Conservation (phyloP, 2,113 vertebrate genomes). For the Felis catus region DNA sequence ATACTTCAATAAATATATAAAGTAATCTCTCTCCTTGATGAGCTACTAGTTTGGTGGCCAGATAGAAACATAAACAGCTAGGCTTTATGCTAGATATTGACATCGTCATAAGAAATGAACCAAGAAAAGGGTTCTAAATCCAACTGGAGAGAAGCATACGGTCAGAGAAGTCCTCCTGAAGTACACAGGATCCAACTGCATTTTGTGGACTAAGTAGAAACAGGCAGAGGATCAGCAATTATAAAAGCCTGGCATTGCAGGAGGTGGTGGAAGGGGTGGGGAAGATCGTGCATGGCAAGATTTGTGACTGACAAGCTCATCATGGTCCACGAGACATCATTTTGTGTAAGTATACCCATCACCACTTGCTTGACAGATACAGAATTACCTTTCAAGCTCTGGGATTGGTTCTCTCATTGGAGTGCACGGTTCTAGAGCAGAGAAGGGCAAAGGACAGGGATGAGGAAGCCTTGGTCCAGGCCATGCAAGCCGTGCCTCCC, state of each 20-base stretch:
- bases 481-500: not conserved
- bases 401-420: not conserved
- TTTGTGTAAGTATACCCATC: too few relatives aligned
- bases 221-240: not conserved
- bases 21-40: not conserved
- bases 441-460: not conserved
- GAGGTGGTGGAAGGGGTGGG: fast-evolving
- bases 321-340: not conserved
- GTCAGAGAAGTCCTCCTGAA: not conserved
- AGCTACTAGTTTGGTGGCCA: not conserved
- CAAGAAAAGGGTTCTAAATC: not conserved
- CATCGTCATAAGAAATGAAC: not conserved
- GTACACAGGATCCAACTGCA: not conserved
- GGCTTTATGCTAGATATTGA: not conserved
- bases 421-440: not conserved
- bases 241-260: not conserved
- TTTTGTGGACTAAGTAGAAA: not conserved
- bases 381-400: not conserved
- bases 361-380: not conserved
- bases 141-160: not conserved
- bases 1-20: not conserved
- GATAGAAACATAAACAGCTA: not conserved
- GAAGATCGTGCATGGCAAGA: not conserved
- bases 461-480: too few relatives aligned
- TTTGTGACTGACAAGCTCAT: not conserved